Evolutionary conservation across 2,888 invertebrate species (phyloP).

Genomic region (Octonoba sinensis): DNA sequence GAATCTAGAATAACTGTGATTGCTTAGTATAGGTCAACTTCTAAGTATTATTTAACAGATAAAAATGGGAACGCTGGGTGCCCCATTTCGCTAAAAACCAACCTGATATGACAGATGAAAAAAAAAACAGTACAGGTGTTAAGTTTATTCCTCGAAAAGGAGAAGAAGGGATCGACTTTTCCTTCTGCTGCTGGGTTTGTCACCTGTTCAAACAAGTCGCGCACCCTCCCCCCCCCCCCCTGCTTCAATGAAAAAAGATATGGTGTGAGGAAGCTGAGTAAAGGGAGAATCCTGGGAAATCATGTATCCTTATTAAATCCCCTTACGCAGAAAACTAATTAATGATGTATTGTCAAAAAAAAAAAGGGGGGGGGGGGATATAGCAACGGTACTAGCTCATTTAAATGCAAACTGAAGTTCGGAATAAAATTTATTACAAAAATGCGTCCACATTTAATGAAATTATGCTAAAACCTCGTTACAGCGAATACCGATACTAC

Average conservation of each 20-base stretch:
- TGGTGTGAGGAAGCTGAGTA: neutral
- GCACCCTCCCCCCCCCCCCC: neutral
- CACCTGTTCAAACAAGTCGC: slow-evolving; percentile 58
- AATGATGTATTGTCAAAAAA: no score
- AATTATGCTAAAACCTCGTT: no score
- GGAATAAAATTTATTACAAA: no score
- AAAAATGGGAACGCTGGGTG: neutral
- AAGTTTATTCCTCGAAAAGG: neutral
- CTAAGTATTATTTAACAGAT: no score
- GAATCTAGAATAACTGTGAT: no score
- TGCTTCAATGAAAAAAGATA: neutral
- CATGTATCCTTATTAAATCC: neutral
- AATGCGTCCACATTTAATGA: no score
- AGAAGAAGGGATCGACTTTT: neutral
- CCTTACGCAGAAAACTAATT: no score
- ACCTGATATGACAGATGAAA: neutral
- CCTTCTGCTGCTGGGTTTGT: slow-evolving; percentile 5
- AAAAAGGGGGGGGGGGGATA: no score
- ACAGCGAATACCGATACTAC: no score
- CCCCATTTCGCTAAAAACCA: neutral
- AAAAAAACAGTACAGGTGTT: neutral
- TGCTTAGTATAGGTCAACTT: no score
- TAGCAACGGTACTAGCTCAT: no score
- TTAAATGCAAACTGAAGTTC: no score
- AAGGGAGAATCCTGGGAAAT: slow-evolving; percentile 8